Conservation (phyloP, 2,113 vertebrate genomes). For the Dicerorhinus sumatrensis region DNA sequence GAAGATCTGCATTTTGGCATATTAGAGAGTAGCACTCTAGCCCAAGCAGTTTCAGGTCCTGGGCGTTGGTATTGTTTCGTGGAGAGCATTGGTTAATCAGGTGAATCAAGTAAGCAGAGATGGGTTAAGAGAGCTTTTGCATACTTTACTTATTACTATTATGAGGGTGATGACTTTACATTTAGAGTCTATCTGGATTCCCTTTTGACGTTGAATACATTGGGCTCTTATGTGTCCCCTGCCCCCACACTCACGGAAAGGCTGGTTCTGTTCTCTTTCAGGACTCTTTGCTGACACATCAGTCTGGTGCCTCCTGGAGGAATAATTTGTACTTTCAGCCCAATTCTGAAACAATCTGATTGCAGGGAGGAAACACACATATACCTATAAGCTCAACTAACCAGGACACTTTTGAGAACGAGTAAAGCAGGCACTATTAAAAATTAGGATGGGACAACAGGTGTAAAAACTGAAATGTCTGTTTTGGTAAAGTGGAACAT, state of each 20-base stretch:
- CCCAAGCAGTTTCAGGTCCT: not conserved
- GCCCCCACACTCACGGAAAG: not conserved
- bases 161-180: not conserved
- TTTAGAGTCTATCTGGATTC: not conserved
- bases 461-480: not conserved
- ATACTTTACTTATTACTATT: slow-evolving; percentile 14
- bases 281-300: not conserved
- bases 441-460: slow-evolving; percentile 15
- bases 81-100: not conserved
- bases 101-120: not conserved
- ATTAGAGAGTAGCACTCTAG: not conserved
- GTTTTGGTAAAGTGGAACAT: not conserved
- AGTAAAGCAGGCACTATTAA: not conserved
- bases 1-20: not conserved
- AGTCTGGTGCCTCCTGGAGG: not conserved
- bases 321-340: not conserved
- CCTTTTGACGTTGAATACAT: not conserved
- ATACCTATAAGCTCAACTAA: not conserved
- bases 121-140: not conserved
- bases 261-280: slow-evolving; percentile 9
- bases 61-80: not conserved
- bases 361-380: not conserved
- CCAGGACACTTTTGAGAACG: not conserved
- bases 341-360: slow-evolving; percentile 36
- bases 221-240: not conserved